Evolutionary conservation across 1,140 invertebrate species (phyloP).

Genomic region (Drosophila willistoni): DNA sequence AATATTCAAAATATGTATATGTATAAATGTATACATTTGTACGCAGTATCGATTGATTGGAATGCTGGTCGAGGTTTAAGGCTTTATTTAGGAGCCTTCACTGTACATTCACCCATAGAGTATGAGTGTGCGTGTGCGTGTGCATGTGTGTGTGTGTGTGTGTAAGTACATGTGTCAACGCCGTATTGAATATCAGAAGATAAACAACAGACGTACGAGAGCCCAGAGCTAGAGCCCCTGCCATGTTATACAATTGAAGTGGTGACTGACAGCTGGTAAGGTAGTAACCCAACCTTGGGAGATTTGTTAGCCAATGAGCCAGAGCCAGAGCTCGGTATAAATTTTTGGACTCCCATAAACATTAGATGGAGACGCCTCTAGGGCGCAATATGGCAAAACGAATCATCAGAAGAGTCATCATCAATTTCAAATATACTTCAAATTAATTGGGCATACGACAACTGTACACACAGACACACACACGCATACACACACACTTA

Average conservation of each 20-base stretch:
- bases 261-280: slow-evolving; percentile 13
- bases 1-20: neutral
- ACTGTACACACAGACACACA: slow-evolving; percentile 27
- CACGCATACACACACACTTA: slow-evolving; percentile 18
- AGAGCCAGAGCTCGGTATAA: slow-evolving; percentile 7
- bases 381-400: slow-evolving; percentile 44
- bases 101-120: slow-evolving; percentile 4
- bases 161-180: slow-evolving; percentile 18
- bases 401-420: slow-evolving; percentile 21
- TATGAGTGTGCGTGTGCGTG: neutral
- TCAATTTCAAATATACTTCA: slow-evolving; percentile 30
- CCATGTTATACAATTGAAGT: slow-evolving; percentile 62
- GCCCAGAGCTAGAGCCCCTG: slow-evolving; percentile 17
- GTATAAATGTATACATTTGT: too few species aligned
- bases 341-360: slow-evolving; percentile 2
- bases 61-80: slow-evolving; percentile 14
- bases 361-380: slow-evolving; percentile 13
- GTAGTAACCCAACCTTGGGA: slow-evolving; percentile 49
- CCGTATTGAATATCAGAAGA: slow-evolving; percentile 64
- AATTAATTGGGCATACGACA: slow-evolving; percentile 46
- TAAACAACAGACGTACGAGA: slow-evolving; percentile 52
- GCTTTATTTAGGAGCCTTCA: slow-evolving; percentile 18
- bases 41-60: neutral
- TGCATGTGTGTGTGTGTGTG: slow-evolving; percentile 17
- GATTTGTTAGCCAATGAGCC: slow-evolving; percentile 15